Percentiles rank a stretch among this genome's conserved stretches.
Evolutionary conservation across 2,888 invertebrate species (phyloP).

Genomic region (Tetragonisca angustula): DNA sequence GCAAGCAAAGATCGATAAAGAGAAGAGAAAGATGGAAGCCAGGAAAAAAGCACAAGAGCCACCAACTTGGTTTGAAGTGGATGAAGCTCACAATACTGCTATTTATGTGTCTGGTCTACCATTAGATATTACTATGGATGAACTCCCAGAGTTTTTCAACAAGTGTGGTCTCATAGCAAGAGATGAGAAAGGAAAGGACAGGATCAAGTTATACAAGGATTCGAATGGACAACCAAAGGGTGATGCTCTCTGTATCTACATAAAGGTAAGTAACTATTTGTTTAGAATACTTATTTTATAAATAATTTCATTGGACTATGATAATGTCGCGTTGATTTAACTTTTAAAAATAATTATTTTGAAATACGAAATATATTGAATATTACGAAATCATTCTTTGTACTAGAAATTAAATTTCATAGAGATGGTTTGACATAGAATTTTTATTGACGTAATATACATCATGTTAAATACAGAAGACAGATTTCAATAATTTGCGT

Average conservation of each 20-base stretch:
- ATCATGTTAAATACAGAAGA: constrained; percentile 54
- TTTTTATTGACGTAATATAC: constrained; percentile 56
- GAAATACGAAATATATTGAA: background rate
- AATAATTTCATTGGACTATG: background rate
- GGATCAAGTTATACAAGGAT: constrained; percentile 96
- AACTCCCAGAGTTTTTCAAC: constrained; percentile 95
- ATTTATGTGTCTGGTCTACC: constrained; percentile 98
- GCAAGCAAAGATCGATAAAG: constrained; percentile 83
- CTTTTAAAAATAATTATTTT: background rate
- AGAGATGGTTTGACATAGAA: constrained; percentile 18
- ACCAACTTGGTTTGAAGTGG: constrained; percentile 96
- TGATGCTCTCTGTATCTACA: constrained; percentile 97
- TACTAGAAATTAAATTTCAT: background rate
- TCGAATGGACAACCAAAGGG: constrained; percentile 94
- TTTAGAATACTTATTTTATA: constrained; percentile 9
- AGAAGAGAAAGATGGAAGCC: constrained; percentile 77
- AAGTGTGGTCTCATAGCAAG: constrained; percentile 98
- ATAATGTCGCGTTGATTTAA: background rate
- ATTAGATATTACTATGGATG: constrained; percentile 93
- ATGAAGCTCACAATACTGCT: constrained; percentile 95
- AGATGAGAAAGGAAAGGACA: constrained; percentile 92
- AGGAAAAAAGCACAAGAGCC: constrained; percentile 85
- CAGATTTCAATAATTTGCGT: constrained; percentile 34
- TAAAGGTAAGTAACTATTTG: constrained; percentile 88
- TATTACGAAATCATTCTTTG: background rate